A percentile compares a stretch with the other conserved stretches of the same genome.
Conservation (phyloP, 2,888 invertebrate species). For the Campoplex nolae region DNA sequence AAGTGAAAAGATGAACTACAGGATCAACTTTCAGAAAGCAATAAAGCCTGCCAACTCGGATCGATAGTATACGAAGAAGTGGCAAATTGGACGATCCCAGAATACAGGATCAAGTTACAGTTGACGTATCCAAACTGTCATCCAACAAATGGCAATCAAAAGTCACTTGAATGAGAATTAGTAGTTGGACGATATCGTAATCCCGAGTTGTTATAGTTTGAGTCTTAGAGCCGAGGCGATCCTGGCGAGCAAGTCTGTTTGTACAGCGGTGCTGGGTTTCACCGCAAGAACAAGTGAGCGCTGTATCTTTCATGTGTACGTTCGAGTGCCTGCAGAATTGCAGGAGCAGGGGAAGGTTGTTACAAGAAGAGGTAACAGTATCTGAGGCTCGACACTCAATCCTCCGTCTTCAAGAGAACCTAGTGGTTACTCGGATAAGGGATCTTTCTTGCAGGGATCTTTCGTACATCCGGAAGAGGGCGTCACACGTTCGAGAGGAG, state of each 20-base stretch:
- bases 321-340: slow-evolving; percentile 32
- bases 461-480: slow-evolving; percentile 44
- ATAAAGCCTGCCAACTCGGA: neutral
- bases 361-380: slow-evolving; percentile 62
- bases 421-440: slow-evolving; percentile 67
- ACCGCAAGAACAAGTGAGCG: slow-evolving; percentile 29
- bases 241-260: slow-evolving; percentile 9
- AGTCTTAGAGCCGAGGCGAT: neutral
- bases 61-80: neutral
- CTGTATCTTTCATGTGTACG: slow-evolving; percentile 32
- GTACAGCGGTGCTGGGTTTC: slow-evolving; percentile 34
- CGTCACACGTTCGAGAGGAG: slow-evolving; percentile 42
- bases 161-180: slow-evolving; percentile 20
- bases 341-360: neutral
- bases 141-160: slow-evolving; percentile 1
- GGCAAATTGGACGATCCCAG: neutral
- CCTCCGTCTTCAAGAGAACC: slow-evolving; percentile 58
- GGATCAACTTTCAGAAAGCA: neutral
- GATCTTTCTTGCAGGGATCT: slow-evolving; percentile 60
- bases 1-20: neutral
- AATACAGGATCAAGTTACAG: neutral
- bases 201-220: neutral
- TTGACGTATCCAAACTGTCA: slow-evolving; percentile 12
- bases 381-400: slow-evolving; percentile 60
- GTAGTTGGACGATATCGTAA: slow-evolving; percentile 4